A percentile compares a stretch with the other conserved stretches of the same genome.
Conservation (phyloP, 30 jellyfish, hydroid and myxozoan genomes). For the Sanderia malayensis region DNA sequence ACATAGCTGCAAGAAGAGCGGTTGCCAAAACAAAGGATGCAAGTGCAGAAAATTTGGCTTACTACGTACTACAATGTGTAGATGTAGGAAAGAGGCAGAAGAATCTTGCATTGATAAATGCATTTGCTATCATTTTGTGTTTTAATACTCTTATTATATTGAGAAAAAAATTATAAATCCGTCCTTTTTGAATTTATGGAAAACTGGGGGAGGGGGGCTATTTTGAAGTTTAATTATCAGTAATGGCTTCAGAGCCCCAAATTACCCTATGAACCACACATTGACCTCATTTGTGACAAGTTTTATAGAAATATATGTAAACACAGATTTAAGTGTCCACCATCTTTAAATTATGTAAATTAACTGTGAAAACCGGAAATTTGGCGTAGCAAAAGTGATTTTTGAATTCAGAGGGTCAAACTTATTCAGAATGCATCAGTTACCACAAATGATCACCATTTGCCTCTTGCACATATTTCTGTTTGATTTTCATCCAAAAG, state of each 20-base stretch:
- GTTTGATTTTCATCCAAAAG: constrained; percentile 4
- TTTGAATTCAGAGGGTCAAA: constrained; percentile 12
- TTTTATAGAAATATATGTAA: not conserved
- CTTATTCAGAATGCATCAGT: not conserved
- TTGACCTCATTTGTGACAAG: constrained; percentile 7
- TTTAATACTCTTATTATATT: not conserved
- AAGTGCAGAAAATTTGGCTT: not conserved
- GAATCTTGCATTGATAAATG: not conserved
- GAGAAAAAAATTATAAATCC: not conserved
- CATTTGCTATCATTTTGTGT: not conserved
- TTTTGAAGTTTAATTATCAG: not conserved
- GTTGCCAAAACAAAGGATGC: constrained; percentile 6
- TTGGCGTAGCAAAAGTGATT: constrained; percentile 8
- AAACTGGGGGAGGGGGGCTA: not conserved
- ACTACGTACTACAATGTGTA: not conserved
- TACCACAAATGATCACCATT: constrained; percentile 5
- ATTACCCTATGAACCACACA: not conserved
- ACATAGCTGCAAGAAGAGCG: constrained; percentile 1
- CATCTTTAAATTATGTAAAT: constrained; percentile 6
- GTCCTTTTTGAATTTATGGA: constrained; percentile 3
- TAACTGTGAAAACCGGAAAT: constrained; percentile 1
- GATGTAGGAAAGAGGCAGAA: not conserved
- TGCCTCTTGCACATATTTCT: constrained; percentile 11
- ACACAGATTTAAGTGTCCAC: not conserved
- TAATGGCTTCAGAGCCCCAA: not conserved